Conservation (phyloP, 53 echinoderm and acorn worm species). For the Holothuria scabra region DNA sequence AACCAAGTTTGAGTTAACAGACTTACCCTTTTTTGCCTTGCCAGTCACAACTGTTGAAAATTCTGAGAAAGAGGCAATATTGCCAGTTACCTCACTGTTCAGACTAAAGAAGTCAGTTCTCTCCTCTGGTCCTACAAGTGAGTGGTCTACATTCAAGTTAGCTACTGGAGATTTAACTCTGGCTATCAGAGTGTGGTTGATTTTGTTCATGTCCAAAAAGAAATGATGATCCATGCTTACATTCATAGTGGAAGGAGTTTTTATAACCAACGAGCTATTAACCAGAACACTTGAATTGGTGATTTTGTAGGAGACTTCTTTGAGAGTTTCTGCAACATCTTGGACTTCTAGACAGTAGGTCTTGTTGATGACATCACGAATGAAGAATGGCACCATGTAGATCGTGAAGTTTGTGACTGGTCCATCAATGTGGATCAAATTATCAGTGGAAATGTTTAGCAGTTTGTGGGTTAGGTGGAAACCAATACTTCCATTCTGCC, state of each 20-base stretch:
- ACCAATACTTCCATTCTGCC: constrained; percentile 32
- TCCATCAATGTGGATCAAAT: constrained; percentile 63
- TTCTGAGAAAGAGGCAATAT: background rate
- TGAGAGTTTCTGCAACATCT: constrained; percentile 47
- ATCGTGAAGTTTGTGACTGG: constrained; percentile 70
- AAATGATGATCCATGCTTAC: constrained; percentile 68
- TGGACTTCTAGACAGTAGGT: constrained; percentile 56
- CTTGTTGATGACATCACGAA: constrained; percentile 64
- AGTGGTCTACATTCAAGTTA: constrained; percentile 13
- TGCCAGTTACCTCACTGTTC: constrained; percentile 13
- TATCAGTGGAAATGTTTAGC: constrained; percentile 21
- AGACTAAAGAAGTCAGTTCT: background rate
- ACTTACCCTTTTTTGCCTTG: constrained; percentile 32
- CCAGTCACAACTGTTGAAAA: constrained; percentile 11
- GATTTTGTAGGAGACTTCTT: constrained; percentile 56
- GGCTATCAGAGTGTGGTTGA: constrained; percentile 63
- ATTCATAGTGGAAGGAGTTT: constrained; percentile 70
- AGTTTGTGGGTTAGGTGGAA: constrained; percentile 26
- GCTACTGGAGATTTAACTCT: constrained; percentile 12
- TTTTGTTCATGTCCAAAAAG: constrained; percentile 50
- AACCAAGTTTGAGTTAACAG: constrained; percentile 11
- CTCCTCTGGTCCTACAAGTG: constrained; percentile 13
- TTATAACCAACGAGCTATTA: constrained; percentile 48
- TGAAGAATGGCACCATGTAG: constrained; percentile 50
- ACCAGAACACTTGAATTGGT: constrained; percentile 68